Base-by-base conservation (phyloP, 2,888 invertebrate species). In the Petrophora chlorosata region DNA sequence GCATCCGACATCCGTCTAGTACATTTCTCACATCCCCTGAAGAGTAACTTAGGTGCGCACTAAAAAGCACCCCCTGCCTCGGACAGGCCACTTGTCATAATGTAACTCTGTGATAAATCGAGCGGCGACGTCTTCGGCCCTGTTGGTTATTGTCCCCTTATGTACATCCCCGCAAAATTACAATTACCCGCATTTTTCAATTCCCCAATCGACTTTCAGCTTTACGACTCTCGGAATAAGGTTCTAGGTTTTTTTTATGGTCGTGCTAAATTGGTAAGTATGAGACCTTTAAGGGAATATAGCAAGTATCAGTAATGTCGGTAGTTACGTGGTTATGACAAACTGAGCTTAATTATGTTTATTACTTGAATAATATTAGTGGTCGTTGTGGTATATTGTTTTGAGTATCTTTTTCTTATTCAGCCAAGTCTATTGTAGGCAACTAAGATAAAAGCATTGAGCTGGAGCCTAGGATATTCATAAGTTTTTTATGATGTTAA, bases 41-140 rank as follows among this genome's bases (percentile, higher is more conserved):
- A 56, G 48, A 57, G 54, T 40, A 35, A 36, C 53, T 65, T 59
- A 72, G 74, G 72, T 72, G 70, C 70, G 65, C 73, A 78, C 79
- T 84, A 85, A 87, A 89, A 85, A 87, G 80, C 83, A 78, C 80
- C 85, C n/a, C 84, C 83, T 89, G 89, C 35, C 59, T 53, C 45
- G 57, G 88, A 87, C 88, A 71, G 83, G 77, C 81, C 85, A 87
- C 89, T 89, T 85, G 85, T 88, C 88, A 85, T 82, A 81, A 61
- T 85, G 82, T 81, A 76, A 73, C 77, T 66, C 66, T 59, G 76
- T 87, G 88, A 89, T 88, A 88, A 89, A 89, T 89, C 73, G 82
- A 76, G 76, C 71, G 80, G 74, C 70, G 80, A 78, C 85, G 84
- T 86, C 86, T 85, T 68, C 69, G 76, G 78, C 65, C 70, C 82